Percentiles rank a stretch among this genome's conserved stretches.
Conservation (phyloP, 2,113 vertebrate genomes). For the Paramormyrops kingsleyae region DNA sequence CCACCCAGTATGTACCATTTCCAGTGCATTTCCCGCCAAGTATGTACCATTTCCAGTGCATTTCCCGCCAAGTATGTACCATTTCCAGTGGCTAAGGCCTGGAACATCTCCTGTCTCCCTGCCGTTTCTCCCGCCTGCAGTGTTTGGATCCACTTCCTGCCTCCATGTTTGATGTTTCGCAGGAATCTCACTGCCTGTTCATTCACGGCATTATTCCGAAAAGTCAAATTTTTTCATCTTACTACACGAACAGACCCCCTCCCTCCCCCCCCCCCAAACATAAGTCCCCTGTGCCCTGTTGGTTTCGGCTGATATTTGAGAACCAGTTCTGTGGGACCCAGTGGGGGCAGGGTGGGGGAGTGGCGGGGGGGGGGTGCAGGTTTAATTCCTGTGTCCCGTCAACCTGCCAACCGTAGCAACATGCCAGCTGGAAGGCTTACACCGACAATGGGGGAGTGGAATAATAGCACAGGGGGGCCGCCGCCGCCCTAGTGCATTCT, state of each 20-base stretch:
- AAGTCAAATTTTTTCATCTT: neutral
- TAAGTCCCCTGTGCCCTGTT: conserved; percentile 63
- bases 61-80: neutral
- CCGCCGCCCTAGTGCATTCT: conserved; percentile 1
- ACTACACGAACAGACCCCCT: neutral
- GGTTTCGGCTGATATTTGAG: conserved; percentile 72
- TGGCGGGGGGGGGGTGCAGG: conserved; percentile 54
- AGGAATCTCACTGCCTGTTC: neutral
- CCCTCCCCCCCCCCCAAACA: conserved; percentile 37
- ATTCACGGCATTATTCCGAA: neutral
- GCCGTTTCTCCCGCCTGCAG: neutral
- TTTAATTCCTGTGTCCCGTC: conserved; percentile 66
- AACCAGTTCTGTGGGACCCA: conserved; percentile 44
- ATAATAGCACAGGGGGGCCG: conserved; percentile 29
- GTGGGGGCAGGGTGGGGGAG: neutral
- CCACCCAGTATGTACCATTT: neutral
- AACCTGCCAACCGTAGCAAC: conserved; percentile 60
- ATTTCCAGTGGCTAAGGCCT: neutral
- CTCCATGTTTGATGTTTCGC: neutral
- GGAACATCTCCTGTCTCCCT: neutral
- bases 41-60: neutral
- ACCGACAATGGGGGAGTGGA: conserved; percentile 41
- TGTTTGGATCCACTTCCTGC: neutral
- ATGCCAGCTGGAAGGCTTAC: conserved; percentile 76
- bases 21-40: neutral